Evolutionary conservation across 2,888 invertebrate genomes (phyloP).

Genomic region (Disparrhopalites patrizii): DNA sequence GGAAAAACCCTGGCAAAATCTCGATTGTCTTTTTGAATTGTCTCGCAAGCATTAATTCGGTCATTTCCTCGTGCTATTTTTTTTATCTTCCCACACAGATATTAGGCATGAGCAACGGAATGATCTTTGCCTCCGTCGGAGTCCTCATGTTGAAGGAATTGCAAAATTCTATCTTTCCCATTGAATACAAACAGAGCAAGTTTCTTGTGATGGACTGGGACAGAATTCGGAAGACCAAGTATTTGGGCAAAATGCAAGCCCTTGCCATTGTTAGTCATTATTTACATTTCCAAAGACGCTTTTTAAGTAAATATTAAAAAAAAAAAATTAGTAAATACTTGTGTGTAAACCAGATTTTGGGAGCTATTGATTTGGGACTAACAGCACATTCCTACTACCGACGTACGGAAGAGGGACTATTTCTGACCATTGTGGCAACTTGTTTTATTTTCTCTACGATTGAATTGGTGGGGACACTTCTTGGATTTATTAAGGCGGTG

Average conservation of each 20-base stretch:
- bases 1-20: no score
- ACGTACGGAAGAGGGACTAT: slow-evolving; percentile 17
- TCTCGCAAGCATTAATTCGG: no score
- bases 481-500: slow-evolving; percentile 15
- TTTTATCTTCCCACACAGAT: no score
- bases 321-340: not conserved
- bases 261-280: slow-evolving; percentile 6
- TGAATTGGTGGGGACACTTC: slow-evolving; percentile 6
- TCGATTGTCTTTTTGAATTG: no score
- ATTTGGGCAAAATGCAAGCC: slow-evolving; percentile 15
- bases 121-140: not conserved
- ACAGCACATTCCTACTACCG: slow-evolving; percentile 34
- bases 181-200: not conserved
- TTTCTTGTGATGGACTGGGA: slow-evolving; percentile 16
- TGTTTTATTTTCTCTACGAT: slow-evolving; percentile 20
- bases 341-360: slow-evolving; percentile 35
- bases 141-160: slow-evolving; percentile 12
- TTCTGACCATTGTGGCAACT: slow-evolving; percentile 8
- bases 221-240: slow-evolving; percentile 7
- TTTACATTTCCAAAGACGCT: no score
- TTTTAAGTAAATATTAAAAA: not conserved
- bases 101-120: slow-evolving; percentile 8
- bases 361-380: slow-evolving; percentile 39
- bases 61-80: no score
- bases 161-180: slow-evolving; percentile 25